Percentiles rank a stretch among this genome's conserved stretches.
These are phyloP conservation scores for Promerops cafer DNA, from an alignment of 2,113 vertebrate genomes.

Conservation along the genomic window DNA sequence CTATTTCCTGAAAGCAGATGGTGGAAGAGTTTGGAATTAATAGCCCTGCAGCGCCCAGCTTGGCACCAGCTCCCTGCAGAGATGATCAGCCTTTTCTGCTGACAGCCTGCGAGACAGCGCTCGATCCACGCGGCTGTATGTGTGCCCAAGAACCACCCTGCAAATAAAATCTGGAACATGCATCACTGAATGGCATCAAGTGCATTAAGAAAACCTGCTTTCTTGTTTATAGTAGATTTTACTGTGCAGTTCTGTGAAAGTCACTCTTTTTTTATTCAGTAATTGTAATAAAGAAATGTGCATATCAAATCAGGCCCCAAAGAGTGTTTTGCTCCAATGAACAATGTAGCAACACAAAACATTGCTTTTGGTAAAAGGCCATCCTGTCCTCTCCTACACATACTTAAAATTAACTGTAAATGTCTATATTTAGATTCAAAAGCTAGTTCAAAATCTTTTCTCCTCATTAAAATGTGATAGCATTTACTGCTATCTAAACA, in stretches of 20 bases:
- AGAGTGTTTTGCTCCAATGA: neutral
- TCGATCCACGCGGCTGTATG: fast-evolving
- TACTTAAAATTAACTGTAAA: neutral
- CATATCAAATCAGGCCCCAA: neutral
- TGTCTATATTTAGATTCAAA: neutral
- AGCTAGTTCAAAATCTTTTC: neutral
- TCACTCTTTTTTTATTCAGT: neutral
- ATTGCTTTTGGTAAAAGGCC: neutral
- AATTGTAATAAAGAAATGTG: neutral
- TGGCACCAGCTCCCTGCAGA: neutral
- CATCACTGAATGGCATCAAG: neutral
- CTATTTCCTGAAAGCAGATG: constrained; percentile 47
- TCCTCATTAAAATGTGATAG: neutral
- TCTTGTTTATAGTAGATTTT: neutral
- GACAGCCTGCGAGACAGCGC: neutral
- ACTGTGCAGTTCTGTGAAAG: neutral
- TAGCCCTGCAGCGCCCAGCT: neutral
- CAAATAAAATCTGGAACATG: neutral
- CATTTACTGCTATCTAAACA: neutral
- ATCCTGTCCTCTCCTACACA: neutral
- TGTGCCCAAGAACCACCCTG: neutral
- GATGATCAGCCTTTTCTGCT: neutral
- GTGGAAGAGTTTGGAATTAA: constrained; percentile 28
- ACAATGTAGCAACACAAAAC: neutral
- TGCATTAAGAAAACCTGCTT: neutral